Percentiles rank a stretch among this genome's conserved stretches.
phyloP scores from a whole-genome alignment of 2,888 invertebrate species.

The Spodoptera exigua region DNA sequence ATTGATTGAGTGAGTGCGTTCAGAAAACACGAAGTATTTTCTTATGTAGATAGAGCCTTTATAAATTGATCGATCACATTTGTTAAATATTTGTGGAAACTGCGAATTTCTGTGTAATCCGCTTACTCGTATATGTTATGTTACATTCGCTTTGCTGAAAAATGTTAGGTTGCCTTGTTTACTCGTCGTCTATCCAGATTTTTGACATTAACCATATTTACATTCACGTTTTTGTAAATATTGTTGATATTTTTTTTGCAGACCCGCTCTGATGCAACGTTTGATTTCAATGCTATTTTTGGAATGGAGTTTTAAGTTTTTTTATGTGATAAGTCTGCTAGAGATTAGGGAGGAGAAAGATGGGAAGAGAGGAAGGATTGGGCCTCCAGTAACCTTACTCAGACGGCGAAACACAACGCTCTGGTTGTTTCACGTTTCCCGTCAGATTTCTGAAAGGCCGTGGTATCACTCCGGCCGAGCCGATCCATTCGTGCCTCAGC shows the following conservation, averaged over 20 bases:
- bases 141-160: slow-evolving; percentile 2
- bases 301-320: too few species aligned
- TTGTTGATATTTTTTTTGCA: neutral
- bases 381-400: too few species aligned
- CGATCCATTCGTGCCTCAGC: too few species aligned
- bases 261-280: too few species aligned
- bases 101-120: slow-evolving; percentile 24
- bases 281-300: too few species aligned
- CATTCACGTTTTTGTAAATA: neutral
- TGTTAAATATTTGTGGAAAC: slow-evolving; percentile 42
- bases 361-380: too few species aligned
- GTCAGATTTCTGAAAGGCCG: too few species aligned
- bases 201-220: neutral
- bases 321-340: too few species aligned
- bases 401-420: too few species aligned
- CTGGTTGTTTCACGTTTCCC: too few species aligned
- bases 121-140: slow-evolving; percentile 9
- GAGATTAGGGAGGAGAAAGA: too few species aligned
- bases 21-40: slow-evolving; percentile 26
- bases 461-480: too few species aligned
- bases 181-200: slow-evolving; percentile 6
- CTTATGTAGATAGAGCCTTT: slow-evolving; percentile 11
- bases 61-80: slow-evolving; percentile 47
- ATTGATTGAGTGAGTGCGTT: slow-evolving; percentile 38
- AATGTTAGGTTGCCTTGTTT: slow-evolving; percentile 3